A percentile compares a stretch with the other conserved stretches of the same genome.
Evolutionary conservation across 2,888 invertebrate genomes (phyloP).

Genomic region (Apantesis nais): DNA sequence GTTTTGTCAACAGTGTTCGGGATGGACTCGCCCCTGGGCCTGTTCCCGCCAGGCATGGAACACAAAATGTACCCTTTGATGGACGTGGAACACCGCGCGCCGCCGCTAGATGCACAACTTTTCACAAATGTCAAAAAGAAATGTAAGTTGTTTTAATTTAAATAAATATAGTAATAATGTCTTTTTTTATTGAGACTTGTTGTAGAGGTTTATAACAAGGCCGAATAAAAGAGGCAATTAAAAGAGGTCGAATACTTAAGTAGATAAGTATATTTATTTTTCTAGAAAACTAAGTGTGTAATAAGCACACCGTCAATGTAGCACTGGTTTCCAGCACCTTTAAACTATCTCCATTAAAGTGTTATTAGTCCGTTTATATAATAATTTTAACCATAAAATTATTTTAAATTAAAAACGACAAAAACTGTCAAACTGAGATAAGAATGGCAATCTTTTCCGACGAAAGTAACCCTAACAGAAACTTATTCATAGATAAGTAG

Average conservation of each 20-base stretch:
- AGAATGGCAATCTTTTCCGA: constrained; percentile 9
- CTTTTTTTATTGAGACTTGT: not conserved
- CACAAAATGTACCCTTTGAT: constrained; percentile 90
- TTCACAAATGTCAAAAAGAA: constrained; percentile 91
- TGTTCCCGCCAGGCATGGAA: constrained; percentile 92
- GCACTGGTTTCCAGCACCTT: not conserved
- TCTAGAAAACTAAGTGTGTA: not conserved
- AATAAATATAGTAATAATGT: not conserved
- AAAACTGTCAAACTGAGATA: too few relatives aligned
- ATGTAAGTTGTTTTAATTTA: constrained; percentile 85
- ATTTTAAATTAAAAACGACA: not conserved
- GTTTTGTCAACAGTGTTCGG: constrained; percentile 88
- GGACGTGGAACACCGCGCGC: constrained; percentile 90
- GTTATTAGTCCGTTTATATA: too few relatives aligned
- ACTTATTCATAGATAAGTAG: constrained; percentile 24
- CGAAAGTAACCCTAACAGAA: constrained; percentile 8
- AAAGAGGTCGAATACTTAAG: too few relatives aligned
- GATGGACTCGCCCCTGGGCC: constrained; percentile 89
- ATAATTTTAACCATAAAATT: too few relatives aligned
- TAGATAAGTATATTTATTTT: not conserved
- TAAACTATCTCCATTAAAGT: not conserved
- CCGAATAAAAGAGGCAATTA: too few relatives aligned
- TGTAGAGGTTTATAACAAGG: too few relatives aligned
- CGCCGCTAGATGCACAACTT: constrained; percentile 87
- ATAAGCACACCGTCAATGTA: not conserved